Evolutionary conservation across 2,797 vertebrate genomes (phyloP).

Genomic region (Thamnophis elegans): DNA sequence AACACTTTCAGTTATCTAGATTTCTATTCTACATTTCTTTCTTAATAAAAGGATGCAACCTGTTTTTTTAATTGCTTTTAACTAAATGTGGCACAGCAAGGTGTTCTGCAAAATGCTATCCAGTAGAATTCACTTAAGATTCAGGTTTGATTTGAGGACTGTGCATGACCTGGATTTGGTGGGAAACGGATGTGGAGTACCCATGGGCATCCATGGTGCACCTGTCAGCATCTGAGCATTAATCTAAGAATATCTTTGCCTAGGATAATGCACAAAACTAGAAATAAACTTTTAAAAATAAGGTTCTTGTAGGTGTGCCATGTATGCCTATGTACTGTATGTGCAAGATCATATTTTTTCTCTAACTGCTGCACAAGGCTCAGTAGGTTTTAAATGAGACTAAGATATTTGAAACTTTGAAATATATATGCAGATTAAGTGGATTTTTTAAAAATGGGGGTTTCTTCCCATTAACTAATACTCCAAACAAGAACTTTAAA

Average conservation of each 20-base stretch:
- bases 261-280: neutral
- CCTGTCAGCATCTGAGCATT: neutral
- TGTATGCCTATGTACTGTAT: neutral
- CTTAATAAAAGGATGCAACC: neutral
- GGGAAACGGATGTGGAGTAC: neutral
- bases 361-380: neutral
- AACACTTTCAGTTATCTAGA: neutral
- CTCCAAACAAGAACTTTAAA: slow-evolving; percentile 23
- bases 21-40: neutral
- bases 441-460: slow-evolving; percentile 25
- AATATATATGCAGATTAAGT: neutral
- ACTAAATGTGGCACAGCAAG: neutral
- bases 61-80: neutral
- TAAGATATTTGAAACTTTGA: slow-evolving; percentile 7
- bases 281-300: neutral
- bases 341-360: neutral
- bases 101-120: neutral
- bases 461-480: slow-evolving; percentile 31
- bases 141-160: neutral
- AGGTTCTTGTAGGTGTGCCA: neutral
- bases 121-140: neutral
- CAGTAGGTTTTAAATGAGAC: neutral
- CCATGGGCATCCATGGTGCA: neutral
- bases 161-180: neutral
- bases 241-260: neutral